Evolutionary conservation across 2,113 vertebrate genomes (phyloP).

Genomic region (Phoenicopterus ruber): DNA sequence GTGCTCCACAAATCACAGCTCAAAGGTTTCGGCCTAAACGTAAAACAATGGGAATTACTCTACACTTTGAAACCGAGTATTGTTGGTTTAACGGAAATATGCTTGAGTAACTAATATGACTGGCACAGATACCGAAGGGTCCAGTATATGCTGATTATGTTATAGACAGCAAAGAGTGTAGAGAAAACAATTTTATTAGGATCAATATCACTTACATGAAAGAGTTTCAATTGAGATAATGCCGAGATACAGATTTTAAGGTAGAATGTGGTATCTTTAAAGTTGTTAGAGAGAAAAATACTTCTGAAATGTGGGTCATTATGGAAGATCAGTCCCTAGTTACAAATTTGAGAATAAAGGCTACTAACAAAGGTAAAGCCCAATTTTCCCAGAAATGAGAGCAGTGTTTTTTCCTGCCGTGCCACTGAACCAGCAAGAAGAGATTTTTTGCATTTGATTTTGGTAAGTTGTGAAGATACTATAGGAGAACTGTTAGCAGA

Average conservation of each 20-base stretch:
- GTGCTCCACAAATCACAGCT: neutral
- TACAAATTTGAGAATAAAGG: neutral
- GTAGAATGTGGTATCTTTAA: neutral
- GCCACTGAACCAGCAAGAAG: neutral
- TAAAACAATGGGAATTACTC: neutral
- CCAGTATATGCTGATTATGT: neutral
- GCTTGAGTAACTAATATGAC: neutral
- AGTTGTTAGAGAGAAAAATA: neutral
- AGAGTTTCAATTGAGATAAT: neutral
- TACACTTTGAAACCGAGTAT: neutral
- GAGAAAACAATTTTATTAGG: neutral
- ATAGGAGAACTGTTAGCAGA: neutral
- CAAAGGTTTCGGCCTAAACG: neutral
- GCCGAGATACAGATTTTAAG: neutral
- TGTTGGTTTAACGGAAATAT: neutral
- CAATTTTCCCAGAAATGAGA: neutral
- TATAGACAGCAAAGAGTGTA: neutral
- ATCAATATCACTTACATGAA: neutral
- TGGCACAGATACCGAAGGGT: neutral
- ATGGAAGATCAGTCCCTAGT: neutral
- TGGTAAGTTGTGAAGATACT: neutral
- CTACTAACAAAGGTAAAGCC: neutral
- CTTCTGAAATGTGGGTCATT: neutral
- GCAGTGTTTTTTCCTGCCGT: accelerated
- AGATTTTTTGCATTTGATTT: neutral